Evolutionary conservation across 2,888 invertebrate genomes (phyloP).

Genomic region (Thera obeliscata): DNA sequence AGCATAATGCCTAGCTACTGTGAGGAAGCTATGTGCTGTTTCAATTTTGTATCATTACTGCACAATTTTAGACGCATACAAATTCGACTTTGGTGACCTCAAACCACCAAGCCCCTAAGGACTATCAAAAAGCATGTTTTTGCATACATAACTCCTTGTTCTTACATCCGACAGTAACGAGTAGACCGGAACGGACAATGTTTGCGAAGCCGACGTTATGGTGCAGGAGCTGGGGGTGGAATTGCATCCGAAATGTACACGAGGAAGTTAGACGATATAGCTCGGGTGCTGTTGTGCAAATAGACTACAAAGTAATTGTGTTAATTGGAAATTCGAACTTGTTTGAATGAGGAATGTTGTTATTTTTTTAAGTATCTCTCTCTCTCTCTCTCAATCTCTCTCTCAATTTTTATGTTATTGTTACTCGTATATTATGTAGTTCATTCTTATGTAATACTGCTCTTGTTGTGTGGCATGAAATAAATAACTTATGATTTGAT

Average conservation of each 20-base stretch:
- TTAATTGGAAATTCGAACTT: background rate
- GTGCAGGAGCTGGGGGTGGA: conserved; percentile 32
- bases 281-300: background rate
- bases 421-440: too few species aligned
- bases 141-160: conserved; percentile 39
- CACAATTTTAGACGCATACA: too few species aligned
- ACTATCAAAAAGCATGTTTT: conserved; percentile 26
- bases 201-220: conserved; percentile 47
- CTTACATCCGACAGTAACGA: conserved; percentile 57
- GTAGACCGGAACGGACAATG: conserved; percentile 66
- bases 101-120: background rate
- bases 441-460: too few species aligned
- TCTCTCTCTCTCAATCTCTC: too few species aligned
- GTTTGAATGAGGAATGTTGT: background rate
- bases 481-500: too few species aligned
- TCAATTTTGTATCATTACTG: too few species aligned
- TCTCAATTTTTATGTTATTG: background rate
- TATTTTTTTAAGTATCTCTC: background rate
- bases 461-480: too few species aligned
- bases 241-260: conserved; percentile 7
- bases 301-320: background rate
- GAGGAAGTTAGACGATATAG: background rate
- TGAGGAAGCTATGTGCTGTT: too few species aligned
- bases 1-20: too few species aligned
- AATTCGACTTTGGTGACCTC: background rate